phyloP scores from a whole-genome alignment of 2,113 vertebrate species.

The Labeo rohita region DNA sequence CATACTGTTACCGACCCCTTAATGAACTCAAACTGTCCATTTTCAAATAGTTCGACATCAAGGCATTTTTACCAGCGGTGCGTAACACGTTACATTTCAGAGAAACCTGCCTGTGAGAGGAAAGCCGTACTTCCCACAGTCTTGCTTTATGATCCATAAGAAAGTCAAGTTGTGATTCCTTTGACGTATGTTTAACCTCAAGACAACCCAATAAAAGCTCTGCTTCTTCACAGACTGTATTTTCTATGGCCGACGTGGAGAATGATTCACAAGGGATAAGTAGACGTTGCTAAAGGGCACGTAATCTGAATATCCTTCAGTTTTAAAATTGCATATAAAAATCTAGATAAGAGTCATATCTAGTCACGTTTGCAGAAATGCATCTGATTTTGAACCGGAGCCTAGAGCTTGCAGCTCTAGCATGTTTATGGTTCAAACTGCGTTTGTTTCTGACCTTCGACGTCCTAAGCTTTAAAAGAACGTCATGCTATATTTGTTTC shows the following conservation, averaged over 20 bases:
- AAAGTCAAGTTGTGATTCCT: slow-evolving; percentile 45
- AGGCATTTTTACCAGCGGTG: slow-evolving; percentile 43
- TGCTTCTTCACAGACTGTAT: slow-evolving; percentile 22
- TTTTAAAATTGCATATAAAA: slow-evolving; percentile 7
- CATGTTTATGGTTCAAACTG: background rate
- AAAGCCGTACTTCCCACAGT: slow-evolving; percentile 41
- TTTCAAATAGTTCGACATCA: slow-evolving; percentile 27
- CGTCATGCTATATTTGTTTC: slow-evolving; percentile 9
- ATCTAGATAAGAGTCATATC: background rate
- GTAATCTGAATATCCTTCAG: background rate
- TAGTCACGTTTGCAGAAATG: background rate
- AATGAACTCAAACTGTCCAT: slow-evolving; percentile 51
- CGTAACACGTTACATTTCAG: slow-evolving; percentile 42
- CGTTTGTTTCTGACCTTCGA: background rate
- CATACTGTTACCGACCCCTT: slow-evolving; percentile 46
- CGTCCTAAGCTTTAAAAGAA: background rate
- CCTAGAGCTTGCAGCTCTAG: background rate
- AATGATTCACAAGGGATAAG: slow-evolving; percentile 17
- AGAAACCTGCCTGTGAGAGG: slow-evolving; percentile 41
- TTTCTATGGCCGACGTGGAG: slow-evolving; percentile 1
- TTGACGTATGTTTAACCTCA: slow-evolving; percentile 35
- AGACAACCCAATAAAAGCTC: slow-evolving; percentile 32
- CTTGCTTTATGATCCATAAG: slow-evolving; percentile 46
- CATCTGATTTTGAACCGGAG: background rate
- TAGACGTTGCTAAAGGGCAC: slow-evolving; percentile 10